phyloP scores from a whole-genome alignment of 2,888 invertebrate species.

The Synanthedon andrenaeformis region DNA sequence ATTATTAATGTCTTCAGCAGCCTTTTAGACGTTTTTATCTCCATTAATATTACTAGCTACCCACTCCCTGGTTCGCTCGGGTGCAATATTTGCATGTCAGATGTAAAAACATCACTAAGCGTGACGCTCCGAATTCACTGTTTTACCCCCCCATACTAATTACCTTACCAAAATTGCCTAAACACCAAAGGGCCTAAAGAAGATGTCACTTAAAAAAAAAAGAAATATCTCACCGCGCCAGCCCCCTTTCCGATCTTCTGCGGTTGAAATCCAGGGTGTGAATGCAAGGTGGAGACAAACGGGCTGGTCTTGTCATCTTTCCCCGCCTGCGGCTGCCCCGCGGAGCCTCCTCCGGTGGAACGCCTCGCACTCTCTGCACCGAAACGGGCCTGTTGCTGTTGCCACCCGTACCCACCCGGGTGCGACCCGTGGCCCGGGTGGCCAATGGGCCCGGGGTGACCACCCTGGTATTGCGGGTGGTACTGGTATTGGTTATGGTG shows the following conservation, averaged over 20 bases:
- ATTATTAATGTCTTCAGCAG: too few species aligned
- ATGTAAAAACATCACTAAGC: too few species aligned
- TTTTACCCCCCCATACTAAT: too few species aligned
- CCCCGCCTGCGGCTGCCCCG: conserved; percentile 21
- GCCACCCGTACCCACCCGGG: conserved; percentile 23
- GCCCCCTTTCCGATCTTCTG: conserved; percentile 89
- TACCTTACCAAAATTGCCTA: too few species aligned
- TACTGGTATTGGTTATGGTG: conserved; percentile 69
- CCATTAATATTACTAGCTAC: too few species aligned
- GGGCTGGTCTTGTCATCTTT: conserved; percentile 83
- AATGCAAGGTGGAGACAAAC: conserved; percentile 88
- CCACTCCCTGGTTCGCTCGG: too few species aligned
- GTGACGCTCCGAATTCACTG: too few species aligned
- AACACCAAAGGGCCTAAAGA: too few species aligned
- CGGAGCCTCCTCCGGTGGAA: conserved; percentile 21
- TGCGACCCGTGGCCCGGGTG: neutral
- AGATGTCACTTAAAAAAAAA: neutral
- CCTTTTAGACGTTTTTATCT: too few species aligned
- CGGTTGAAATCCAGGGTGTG: conserved; percentile 92
- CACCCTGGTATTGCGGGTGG: conserved; percentile 64
- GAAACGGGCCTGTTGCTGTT: conserved; percentile 55
- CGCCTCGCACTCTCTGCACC: conserved; percentile 63
- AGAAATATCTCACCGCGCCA: conserved; percentile 44
- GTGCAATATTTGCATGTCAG: too few species aligned
- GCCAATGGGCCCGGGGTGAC: neutral